phyloP scores from a whole-genome alignment of 2,888 invertebrate species.

The Drosophila fulvimacula region DNA sequence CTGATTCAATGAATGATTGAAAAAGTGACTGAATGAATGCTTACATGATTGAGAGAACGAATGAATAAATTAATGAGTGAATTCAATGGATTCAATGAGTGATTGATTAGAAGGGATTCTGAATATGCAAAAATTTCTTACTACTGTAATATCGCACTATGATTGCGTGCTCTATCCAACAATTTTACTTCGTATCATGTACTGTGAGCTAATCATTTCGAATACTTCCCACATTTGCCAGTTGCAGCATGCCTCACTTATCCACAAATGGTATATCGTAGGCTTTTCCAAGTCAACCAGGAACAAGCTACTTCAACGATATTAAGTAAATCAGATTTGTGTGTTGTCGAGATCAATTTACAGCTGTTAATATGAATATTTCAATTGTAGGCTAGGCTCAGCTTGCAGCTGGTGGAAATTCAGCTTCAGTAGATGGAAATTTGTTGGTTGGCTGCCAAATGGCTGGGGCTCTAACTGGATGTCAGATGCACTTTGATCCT shows the following conservation, averaged over 20 bases:
- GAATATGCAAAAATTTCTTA: no score
- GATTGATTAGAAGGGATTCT: no score
- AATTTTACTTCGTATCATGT: no score
- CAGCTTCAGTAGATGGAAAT: slow-evolving; percentile 9
- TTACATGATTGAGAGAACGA: no score
- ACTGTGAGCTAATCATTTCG: no score
- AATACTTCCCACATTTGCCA: no score
- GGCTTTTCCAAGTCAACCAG: not conserved
- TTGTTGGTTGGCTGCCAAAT: slow-evolving; percentile 38
- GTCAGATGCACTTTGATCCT: slow-evolving; percentile 37
- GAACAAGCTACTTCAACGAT: not conserved
- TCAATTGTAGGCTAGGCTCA: slow-evolving; percentile 3
- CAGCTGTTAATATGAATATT: slow-evolving; percentile 7
- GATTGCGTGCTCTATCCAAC: no score
- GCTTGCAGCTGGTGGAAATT: slow-evolving; percentile 5
- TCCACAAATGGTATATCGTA: not conserved
- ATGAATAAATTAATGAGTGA: no score
- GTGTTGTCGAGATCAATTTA: slow-evolving; percentile 4
- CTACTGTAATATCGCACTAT: no score
- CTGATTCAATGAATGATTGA: no score
- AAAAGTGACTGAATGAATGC: no score
- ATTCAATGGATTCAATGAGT: no score
- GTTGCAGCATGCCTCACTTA: not conserved
- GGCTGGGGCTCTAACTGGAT: slow-evolving; percentile 27
- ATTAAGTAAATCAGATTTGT: slow-evolving; percentile 6